Evolutionary conservation across 2,797 vertebrate genomes (phyloP).

Genomic region (Phaenicophaeus curvirostris): DNA sequence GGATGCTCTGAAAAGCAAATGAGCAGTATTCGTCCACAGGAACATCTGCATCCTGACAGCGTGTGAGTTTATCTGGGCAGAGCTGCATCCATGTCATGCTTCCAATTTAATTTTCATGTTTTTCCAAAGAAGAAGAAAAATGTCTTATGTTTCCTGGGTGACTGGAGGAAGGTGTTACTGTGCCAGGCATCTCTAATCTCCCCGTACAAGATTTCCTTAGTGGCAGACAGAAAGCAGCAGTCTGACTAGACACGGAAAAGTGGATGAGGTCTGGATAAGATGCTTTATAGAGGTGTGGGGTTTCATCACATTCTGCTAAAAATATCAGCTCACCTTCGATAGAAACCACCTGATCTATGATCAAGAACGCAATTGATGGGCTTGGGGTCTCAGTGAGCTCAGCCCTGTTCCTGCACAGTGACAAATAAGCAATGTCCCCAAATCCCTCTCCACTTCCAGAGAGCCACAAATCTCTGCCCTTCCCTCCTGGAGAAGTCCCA

Average conservation of each 20-base stretch:
- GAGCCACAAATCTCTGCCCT: neutral
- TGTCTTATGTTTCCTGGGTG: constrained; percentile 45
- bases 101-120: constrained; percentile 49
- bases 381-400: neutral
- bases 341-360: neutral
- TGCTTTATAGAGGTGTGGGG: neutral
- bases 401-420: neutral
- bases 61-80: constrained; percentile 29
- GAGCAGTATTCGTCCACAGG: neutral
- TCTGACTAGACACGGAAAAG: neutral
- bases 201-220: neutral
- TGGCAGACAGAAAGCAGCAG: constrained; percentile 23
- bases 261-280: neutral
- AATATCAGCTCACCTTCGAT: neutral
- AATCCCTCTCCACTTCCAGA: neutral
- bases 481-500: neutral
- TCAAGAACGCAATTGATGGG: neutral
- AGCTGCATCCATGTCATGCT: neutral
- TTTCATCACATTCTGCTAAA: neutral
- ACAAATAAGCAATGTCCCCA: neutral
- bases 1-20: neutral
- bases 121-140: constrained; percentile 26
- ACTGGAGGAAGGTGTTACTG: constrained; percentile 10
- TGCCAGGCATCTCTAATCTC: constrained; percentile 49
- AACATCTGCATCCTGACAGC: constrained; percentile 53